Conservation (phyloP, 2,888 invertebrate species). For the Pterostichus niger region DNA sequence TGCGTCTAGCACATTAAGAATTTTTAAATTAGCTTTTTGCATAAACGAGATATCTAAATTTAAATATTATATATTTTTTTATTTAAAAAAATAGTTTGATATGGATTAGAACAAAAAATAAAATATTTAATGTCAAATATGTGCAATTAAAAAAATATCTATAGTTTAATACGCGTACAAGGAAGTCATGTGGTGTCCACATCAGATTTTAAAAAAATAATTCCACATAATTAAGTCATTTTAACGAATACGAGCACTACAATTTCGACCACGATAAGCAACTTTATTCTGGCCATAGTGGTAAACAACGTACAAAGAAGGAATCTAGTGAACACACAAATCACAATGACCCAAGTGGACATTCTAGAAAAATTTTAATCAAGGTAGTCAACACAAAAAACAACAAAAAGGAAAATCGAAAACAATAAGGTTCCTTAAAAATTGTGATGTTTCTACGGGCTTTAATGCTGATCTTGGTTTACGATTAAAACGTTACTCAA, state of each 20-base stretch:
- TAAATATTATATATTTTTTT: too few species aligned
- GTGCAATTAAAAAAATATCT: too few species aligned
- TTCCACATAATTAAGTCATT: too few species aligned
- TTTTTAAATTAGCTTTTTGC: too few species aligned
- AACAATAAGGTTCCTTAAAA: conserved; percentile 62
- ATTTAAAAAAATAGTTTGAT: too few species aligned
- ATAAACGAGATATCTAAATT: too few species aligned
- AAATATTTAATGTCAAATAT: too few species aligned
- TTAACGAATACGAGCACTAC: conserved; percentile 96
- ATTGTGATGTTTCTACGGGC: conserved; percentile 33
- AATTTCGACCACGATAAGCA: conserved; percentile 96
- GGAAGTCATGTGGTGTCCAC: too few species aligned
- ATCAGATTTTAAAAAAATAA: too few species aligned
- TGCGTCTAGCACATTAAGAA: too few species aligned
- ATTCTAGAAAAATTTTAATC: conserved; percentile 93
- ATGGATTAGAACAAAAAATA: too few species aligned
- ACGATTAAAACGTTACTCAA: conserved; percentile 41
- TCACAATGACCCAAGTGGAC: conserved; percentile 94
- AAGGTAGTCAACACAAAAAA: conserved; percentile 91
- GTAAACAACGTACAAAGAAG: conserved; percentile 93
- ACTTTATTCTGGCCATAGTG: conserved; percentile 91
- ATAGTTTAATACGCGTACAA: too few species aligned
- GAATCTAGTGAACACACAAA: conserved; percentile 94
- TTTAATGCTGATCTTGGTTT: conserved; percentile 44
- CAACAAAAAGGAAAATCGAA: conserved; percentile 83